Base-by-base conservation (phyloP, 1,140 invertebrate species). In the Acyrthosiphon pisum region DNA sequence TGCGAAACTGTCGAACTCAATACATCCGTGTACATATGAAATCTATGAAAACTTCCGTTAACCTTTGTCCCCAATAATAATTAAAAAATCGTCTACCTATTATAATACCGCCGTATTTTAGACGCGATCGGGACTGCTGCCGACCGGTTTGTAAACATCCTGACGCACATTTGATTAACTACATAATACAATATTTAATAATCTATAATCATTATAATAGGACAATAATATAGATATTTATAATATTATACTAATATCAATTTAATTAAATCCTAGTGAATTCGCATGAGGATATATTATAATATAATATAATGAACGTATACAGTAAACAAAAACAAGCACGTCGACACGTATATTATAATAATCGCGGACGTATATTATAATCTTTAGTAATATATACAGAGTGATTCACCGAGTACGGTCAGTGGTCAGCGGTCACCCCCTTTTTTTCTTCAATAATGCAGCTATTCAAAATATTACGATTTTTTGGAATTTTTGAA, bases 11-110 rank as follows among this genome's bases (percentile, higher is more conserved):
- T 41, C 30, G 37, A 90, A 90, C 88, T 60, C 50, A 0, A 60
- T 56, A 37, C 20, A 56, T 56, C 35, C 20, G 26, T 87, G 8
- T 46, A 56, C 50, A 56, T 90, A 44, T 41, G 6, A 90, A 60
- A 60, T 30, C 37, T 30, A 56, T 41, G 56, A 37, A 37, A n/a
- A 35, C n/a, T 88, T 88, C 48, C 20, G 48, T 56, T 90, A 44
- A 90, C 53, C 53, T 90, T 90, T 90, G 88, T 60, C 56, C 88
- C n/a, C 50, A 90, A 60, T 90, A 60, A 60, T 56, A n/a, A 50
- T 87, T 3, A 88, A n/a, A 35, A 8, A 22, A 86, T 86, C 3
- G 18, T 50, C 2, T 2, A 41, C 41, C 41, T 41, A 30, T 46
- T 46, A 46, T 9, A 30, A 35, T 48, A 87, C n/a, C 22, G n/a